Evolutionary conservation across 2,888 invertebrate species (phyloP), one percentile per base, ranked within the genome.

Genomic region (Microctonus hyperodae): DNA sequence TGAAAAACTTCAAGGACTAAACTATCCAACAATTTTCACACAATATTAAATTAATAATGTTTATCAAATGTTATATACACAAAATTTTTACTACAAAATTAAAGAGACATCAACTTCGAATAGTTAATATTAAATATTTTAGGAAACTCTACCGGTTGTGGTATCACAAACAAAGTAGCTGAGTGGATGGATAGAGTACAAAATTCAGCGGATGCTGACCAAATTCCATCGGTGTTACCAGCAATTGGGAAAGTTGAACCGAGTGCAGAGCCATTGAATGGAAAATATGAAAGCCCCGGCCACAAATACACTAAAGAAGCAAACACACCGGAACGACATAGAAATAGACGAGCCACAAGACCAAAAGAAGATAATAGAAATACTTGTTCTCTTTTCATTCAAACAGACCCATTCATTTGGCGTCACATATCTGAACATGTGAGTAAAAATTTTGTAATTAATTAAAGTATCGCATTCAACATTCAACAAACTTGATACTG

Each of bases 331-430:
- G 75, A 72, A 71, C 78, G 78, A 70, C 84, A 83, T 78, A 85
- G 87, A 78, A 83, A 84, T 77, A 87, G 74, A 86, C 86, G 90
- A 64, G 89, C 89, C 28, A 85, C 88, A 40, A 83, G 87, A 67
- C 82, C 88, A 69, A 88, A 89, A 74, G 92, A 91, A 75, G 90
- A 92, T 82, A 91, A 90, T 81, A 91, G 90, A 76, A 95, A 94
- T 85, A 95, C 97, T 67, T 98, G 98, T 85, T 95, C 96, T 65
- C 89, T 98, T 73, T 98, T 93, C 85, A 95, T 99, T 85, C 97
- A 98, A 86, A 98, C 99, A 23, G 99, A 99, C 87, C 98, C 98
- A 74, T 90, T 97, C 75, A 93, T 99, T 83, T 99, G 98, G 96
- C 90, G 93, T 80, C 96, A 97, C 83, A 95, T 98, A 78, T 88